Percentiles rank a stretch among this genome's conserved stretches.
Conservation (phyloP, 2,113 vertebrate genomes). For the Rhinogobius similis region DNA sequence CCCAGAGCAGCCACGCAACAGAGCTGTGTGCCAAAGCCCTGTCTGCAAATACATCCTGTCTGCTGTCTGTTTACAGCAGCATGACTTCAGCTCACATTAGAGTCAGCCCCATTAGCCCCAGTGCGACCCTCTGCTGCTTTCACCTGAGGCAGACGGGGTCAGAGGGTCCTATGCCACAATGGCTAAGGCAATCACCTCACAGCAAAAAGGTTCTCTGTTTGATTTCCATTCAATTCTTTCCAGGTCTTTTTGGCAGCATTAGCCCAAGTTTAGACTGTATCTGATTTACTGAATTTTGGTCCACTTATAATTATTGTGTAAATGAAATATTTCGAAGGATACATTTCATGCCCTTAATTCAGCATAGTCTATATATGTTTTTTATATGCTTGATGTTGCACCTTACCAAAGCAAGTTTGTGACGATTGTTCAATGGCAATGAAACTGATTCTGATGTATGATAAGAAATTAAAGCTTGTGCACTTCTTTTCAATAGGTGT, state of each 20-base stretch:
- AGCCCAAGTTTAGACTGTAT: too few relatives aligned
- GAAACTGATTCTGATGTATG: too few relatives aligned
- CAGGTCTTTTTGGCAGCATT: too few relatives aligned
- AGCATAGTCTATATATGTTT: too few relatives aligned
- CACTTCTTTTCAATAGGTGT: background rate
- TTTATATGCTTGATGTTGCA: too few relatives aligned
- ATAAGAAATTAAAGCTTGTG: background rate
- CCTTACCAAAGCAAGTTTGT: too few relatives aligned
- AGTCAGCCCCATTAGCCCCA: background rate
- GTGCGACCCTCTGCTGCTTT: background rate
- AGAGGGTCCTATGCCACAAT: background rate
- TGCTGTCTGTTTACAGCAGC: conserved; percentile 20
- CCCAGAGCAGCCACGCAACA: conserved; percentile 13
- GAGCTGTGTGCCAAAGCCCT: background rate
- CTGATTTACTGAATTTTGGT: too few relatives aligned
- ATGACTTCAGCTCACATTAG: conserved; percentile 10
- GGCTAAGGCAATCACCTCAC: background rate
- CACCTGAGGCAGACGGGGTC: background rate
- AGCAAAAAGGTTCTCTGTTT: background rate
- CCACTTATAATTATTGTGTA: too few relatives aligned
- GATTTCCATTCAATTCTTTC: background rate
- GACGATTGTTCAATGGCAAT: too few relatives aligned
- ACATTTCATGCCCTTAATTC: too few relatives aligned
- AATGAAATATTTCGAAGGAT: too few relatives aligned
- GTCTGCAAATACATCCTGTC: conserved; percentile 8